Conservation (phyloP, 2,797 vertebrate species). For the Channa striata region DNA sequence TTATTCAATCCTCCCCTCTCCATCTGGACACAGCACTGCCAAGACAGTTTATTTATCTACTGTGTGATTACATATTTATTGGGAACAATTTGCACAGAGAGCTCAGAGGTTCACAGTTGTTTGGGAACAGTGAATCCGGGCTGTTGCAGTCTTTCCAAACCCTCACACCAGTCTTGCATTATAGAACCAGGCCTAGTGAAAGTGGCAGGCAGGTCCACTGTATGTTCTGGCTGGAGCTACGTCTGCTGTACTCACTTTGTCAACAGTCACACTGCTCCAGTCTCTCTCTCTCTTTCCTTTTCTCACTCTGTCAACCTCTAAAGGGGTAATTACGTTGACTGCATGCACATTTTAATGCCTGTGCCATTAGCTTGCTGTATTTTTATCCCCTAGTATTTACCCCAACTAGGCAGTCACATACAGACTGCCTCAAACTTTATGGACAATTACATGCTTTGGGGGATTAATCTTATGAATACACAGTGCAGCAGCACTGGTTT, state of each 20-base stretch:
- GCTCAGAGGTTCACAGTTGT: slow-evolving; percentile 40
- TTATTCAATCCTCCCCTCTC: slow-evolving; percentile 20
- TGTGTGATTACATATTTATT: slow-evolving; percentile 64
- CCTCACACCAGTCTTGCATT: slow-evolving; percentile 51
- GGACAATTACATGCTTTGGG: slow-evolving; percentile 59
- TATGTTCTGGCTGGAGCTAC: slow-evolving; percentile 38
- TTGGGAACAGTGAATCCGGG: slow-evolving; percentile 54
- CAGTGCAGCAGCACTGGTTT: slow-evolving; percentile 38
- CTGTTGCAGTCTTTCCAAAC: slow-evolving; percentile 44
- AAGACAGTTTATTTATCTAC: slow-evolving; percentile 58
- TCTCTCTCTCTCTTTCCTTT: slow-evolving; percentile 31
- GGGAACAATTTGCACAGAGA: slow-evolving; percentile 60
- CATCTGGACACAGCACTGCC: slow-evolving; percentile 50
- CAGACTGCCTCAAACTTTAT: slow-evolving; percentile 53
- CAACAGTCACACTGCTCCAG: slow-evolving; percentile 43
- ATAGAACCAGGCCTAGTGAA: slow-evolving; percentile 51
- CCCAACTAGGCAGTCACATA: slow-evolving; percentile 59
- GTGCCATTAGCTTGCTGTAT: slow-evolving; percentile 75
- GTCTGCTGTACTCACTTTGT: slow-evolving; percentile 42
- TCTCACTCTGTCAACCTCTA: slow-evolving; percentile 66
- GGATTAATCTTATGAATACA: slow-evolving; percentile 62
- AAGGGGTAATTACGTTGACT: slow-evolving; percentile 72
- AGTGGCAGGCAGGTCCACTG: slow-evolving; percentile 31
- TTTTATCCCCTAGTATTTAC: slow-evolving; percentile 72
- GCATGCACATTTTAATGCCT: slow-evolving; percentile 71